Base-by-base conservation (phyloP, 2,888 invertebrate species). In the Acheta domesticus region DNA sequence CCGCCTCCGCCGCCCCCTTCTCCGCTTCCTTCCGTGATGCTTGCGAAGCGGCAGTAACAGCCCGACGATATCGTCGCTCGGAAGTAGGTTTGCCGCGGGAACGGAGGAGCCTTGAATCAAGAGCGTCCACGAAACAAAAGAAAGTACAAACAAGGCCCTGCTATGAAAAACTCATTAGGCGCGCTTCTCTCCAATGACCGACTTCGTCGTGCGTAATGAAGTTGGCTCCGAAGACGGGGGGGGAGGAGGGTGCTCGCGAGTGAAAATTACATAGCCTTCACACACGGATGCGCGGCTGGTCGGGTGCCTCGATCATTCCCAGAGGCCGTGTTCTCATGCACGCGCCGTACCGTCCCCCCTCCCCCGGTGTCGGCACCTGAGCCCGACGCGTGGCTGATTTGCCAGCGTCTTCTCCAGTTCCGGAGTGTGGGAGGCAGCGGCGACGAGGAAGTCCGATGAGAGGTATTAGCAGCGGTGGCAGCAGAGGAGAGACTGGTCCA, bases 181-280 rank as follows among this genome's bases (percentile, higher is more conserved):
- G n/a, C 62, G 14, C 62, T 5, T 14, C 62, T 62, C 62, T n/a
- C 62, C 62, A 12, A 62, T 62, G 62, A 62, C 62, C 62, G 62
- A 62, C 62, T 62, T 62, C 62, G 62, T 14, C 62, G 62, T 62
- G 62, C 62, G 62, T 62, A 62, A 62, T 62, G 62, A 62, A 62
- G 62, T 62, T 62, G 62, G 62, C 62, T n/a, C 62, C 62, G n/a
- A 36, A 36, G 36, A 8, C 1, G 8, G 36, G 36, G 36, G 36
- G 5, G 5, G 36, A 8, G 36, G 36, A 0, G 36, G n/a, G n/a
- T n/a, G 8, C 12, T 5, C 8, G 16, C 62, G 16, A 62, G 62
- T 62, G 62, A 62, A 62, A 62, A 62, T 62, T 62, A 62, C 62
- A 62, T 62, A 19, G 62, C 62, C 62, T 62, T 62, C 62, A 62